These are phyloP conservation scores for Enteromius mattozi DNA, from an alignment of 2,797 vertebrate species.

Conservation along the genomic window DNA sequence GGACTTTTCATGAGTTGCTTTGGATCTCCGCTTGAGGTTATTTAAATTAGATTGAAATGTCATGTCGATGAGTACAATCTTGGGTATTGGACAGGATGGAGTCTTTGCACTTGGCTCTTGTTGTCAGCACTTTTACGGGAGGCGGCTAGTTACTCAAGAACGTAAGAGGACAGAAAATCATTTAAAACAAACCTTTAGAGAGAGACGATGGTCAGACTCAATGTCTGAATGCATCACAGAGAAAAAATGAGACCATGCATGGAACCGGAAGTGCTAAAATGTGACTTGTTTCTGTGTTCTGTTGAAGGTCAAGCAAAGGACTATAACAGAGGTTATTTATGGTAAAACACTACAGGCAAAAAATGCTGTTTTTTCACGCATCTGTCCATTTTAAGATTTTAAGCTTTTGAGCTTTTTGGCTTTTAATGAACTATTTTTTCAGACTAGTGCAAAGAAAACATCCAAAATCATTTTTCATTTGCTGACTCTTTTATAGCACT, in stretches of 20 bases:
- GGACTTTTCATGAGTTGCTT: background rate
- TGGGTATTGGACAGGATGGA: background rate
- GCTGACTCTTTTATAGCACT: background rate
- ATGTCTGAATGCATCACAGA: background rate
- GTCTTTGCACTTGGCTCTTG: background rate
- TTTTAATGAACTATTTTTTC: background rate
- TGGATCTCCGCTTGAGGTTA: background rate
- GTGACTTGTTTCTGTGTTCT: background rate
- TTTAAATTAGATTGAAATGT: slow-evolving; percentile 3
- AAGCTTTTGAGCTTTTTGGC: background rate
- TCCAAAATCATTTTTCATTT: background rate
- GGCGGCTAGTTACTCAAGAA: background rate
- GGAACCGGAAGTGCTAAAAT: background rate
- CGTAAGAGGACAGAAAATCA: slow-evolving; percentile 31
- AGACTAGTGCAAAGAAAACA: background rate
- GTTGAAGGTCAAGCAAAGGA: background rate
- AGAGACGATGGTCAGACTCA: slow-evolving; percentile 3
- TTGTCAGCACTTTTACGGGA: background rate
- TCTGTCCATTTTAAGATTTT: background rate
- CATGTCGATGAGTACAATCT: background rate
- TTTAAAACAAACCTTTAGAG: slow-evolving; percentile 5
- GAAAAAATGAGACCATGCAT: background rate
- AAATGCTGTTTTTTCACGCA: background rate
- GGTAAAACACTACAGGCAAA: background rate
- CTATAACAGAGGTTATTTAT: background rate